phyloP scores from a whole-genome alignment of 2,797 vertebrate species.

The Melanotaenia maccullochi region DNA sequence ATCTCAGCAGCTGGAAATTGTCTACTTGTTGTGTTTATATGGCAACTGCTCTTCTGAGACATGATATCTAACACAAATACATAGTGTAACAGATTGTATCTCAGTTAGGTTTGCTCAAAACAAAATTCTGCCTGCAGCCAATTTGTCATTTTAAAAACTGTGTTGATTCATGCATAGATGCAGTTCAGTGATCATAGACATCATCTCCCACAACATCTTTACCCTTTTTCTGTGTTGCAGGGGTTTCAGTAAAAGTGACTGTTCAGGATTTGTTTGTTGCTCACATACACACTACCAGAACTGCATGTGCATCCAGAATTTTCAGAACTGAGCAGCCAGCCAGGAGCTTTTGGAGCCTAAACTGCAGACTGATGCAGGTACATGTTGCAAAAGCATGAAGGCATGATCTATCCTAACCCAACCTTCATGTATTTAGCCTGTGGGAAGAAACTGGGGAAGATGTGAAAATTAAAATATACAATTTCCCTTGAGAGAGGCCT shows the following conservation, averaged over 20 bases:
- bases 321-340: background rate
- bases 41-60: background rate
- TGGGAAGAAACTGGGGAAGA: background rate
- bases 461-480: background rate
- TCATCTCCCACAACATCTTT: background rate
- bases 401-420: no score
- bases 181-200: background rate
- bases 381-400: background rate
- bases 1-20: background rate
- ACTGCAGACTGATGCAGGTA: background rate
- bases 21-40: background rate
- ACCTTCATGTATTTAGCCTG: background rate
- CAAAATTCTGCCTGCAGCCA: background rate
- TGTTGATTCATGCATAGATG: background rate
- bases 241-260: background rate
- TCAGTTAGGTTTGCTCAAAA: slow-evolving; percentile 1
- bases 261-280: background rate
- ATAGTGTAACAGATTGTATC: background rate
- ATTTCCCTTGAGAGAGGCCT: background rate
- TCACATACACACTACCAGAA: background rate
- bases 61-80: background rate
- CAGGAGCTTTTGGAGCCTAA: background rate
- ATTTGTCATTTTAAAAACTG: background rate
- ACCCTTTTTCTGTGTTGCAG: background rate
- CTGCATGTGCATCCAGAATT: background rate